Base-by-base conservation (phyloP, 2,888 invertebrate species). In the Rotaria magnacalcarata region DNA sequence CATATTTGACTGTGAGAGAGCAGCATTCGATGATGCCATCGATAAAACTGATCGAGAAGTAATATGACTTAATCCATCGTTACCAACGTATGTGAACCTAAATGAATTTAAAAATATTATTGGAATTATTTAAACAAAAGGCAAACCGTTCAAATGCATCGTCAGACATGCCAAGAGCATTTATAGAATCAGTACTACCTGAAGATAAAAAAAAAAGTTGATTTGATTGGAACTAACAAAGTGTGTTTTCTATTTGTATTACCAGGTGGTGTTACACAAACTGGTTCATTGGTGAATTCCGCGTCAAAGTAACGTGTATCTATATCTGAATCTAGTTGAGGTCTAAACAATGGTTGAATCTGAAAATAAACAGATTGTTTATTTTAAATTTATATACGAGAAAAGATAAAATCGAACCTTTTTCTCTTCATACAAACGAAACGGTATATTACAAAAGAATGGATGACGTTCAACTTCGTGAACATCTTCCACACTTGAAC, bases 281-380 rank as follows among this genome's bases (percentile, higher is more conserved):
- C 90, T 5, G 89, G 87, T 88, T 90, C 90, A 11, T 96, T 96
- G 7, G 98, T 99, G 93, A 99, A 99, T 93, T 97, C 96, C 87
- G 95, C 94, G 92, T 98, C 98, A 92, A 99, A 99, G 93, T 99
- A 98, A 87, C 95, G 93, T 88, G 98, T 98, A 92, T 99, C 98
- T 85, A 95, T 97, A 90, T 98, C 98, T 80, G 95, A 95, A 88
- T 95, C 94, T 88, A 99, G 97, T 92, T 90, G 90, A 54, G 92
- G 92, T 89, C 90, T 91, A 90, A 92, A 92, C 27, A 92, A 92
- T 89, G 98, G 97, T 89, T 95, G 93, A 89, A 98, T 94, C 94
- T 95, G 2, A 67, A 34, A 67, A 16, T 34, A 67, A 21, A 89
- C n/a, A 93, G 93, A 86, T 93, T 93, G 90, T 92, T 52, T 52